Evolutionary conservation across 2,113 vertebrate genomes (phyloP).

Genomic region (Dryoscopus gambensis): DNA sequence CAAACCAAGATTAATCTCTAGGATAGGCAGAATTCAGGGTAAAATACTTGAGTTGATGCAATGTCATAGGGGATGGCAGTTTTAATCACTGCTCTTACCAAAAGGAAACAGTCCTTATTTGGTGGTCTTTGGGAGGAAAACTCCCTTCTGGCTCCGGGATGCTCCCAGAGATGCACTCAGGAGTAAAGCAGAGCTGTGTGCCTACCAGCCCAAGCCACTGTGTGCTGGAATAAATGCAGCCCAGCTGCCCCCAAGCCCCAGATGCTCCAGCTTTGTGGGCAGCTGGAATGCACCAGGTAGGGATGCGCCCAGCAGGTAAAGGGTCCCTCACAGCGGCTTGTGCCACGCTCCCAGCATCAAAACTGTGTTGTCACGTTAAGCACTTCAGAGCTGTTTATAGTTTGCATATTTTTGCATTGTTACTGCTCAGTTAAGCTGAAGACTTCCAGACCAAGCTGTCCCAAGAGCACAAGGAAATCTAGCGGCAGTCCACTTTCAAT

Average conservation of each 20-base stretch:
- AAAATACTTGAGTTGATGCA: not conserved
- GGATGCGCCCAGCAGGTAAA: rapidly evolving
- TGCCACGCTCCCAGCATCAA: not conserved
- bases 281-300: not conserved
- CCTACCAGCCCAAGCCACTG: not conserved
- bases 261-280: not conserved
- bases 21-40: not conserved
- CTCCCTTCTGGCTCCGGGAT: not conserved
- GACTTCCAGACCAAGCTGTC: not conserved
- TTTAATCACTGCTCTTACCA: not conserved
- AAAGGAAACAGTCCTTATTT: not conserved
- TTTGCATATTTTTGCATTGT: not conserved
- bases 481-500: not conserved
- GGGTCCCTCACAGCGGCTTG: not conserved
- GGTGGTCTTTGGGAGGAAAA: not conserved
- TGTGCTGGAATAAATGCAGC: not conserved
- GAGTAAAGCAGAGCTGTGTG: not conserved
- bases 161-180: not conserved
- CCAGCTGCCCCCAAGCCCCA: not conserved
- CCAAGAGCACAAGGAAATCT: not conserved
- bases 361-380: not conserved
- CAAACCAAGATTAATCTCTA: not conserved
- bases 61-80: not conserved
- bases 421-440: not conserved
- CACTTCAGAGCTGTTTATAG: not conserved